These are phyloP conservation scores for Apoda limacodes DNA, from an alignment of 2,888 invertebrate species.

Conservation along the genomic window DNA sequence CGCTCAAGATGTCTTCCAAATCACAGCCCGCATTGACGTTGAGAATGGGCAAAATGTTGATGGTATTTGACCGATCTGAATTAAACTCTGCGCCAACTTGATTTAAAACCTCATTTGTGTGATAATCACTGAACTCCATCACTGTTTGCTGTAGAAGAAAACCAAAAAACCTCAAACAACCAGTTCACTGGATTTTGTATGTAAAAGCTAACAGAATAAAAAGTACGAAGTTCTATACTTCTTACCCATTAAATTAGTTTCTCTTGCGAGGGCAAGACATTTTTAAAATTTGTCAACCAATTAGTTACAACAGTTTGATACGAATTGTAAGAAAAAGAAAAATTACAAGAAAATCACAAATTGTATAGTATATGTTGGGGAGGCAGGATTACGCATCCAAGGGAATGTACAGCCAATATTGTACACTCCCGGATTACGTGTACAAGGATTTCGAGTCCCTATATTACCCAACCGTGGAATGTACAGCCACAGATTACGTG, in stretches of 20 bases:
- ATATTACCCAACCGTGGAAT: too few species aligned
- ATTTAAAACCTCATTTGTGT: slow-evolving; percentile 52
- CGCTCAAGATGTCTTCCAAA: slow-evolving; percentile 65
- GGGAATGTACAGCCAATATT: too few species aligned
- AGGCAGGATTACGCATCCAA: too few species aligned
- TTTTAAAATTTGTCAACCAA: slow-evolving; percentile 28
- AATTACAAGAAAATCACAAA: slow-evolving; percentile 19
- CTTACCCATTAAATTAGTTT: slow-evolving; percentile 66
- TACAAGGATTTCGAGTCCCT: too few species aligned
- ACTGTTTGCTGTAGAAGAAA: slow-evolving; percentile 52
- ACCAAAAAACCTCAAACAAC: slow-evolving; percentile 1
- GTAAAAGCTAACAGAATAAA: slow-evolving; percentile 18
- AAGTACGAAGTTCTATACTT: slow-evolving; percentile 20
- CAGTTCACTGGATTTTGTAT: slow-evolving; percentile 2
- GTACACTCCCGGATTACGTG: too few species aligned
- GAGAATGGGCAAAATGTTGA: slow-evolving; percentile 51
- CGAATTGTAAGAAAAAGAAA: slow-evolving; percentile 22
- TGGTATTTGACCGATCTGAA: slow-evolving; percentile 42
- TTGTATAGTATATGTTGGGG: too few species aligned
- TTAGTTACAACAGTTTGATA: slow-evolving; percentile 18
- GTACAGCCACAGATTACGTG: too few species aligned
- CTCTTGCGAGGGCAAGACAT: slow-evolving; percentile 65
- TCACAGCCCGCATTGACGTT: slow-evolving; percentile 52
- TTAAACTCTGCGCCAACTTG: slow-evolving; percentile 49
- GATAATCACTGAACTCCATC: slow-evolving; percentile 64